Evolutionary conservation across 2,888 invertebrate species (phyloP), one percentile per base, ranked within the genome.

Genomic region (Metellina segmentata): DNA sequence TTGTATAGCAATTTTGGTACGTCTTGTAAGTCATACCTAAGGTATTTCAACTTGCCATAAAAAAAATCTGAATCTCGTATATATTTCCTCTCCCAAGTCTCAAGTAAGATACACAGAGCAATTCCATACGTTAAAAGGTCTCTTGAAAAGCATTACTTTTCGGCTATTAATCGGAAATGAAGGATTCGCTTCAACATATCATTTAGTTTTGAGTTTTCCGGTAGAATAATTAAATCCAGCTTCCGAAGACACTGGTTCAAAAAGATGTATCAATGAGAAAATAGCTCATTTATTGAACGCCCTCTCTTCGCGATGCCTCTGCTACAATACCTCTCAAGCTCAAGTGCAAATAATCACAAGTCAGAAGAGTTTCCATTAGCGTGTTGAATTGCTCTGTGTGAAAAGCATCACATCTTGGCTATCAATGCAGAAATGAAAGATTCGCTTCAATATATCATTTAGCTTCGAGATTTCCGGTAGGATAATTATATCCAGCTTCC

Each of bases 201-300:
- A 34, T 34, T 34, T 61, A 13, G 61, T 11, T 11, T 8, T 13
- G 61, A 61, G 61, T 9, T 61, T 61, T 61, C 61, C 61, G 61
- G 9, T 61, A 61, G 61, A 5, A 16, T 61, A 61, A 61, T 61
- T 61, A 11, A 61, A 61, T 61, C 9, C 61, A 61, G 61, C 61
- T 61, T 61, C 61, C 61, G 9, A 11, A 16, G 11, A 34, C 1
- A 34, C 13, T 61, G 61, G 61, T 79, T 34, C 61, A 51, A n/a
- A 71, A 82, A 82, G 34, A 13, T 8, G 7, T 74, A 19, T 51
- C 34, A 52, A 8, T 74, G n/a, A 13, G 53, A 72, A 74, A 20
- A 83, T 34, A 74, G 20, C 53, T 72, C 34, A 53, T 85, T 74
- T 74, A 74, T 74, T 16, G 49, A 20, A 19, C 48, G 61, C 34